Evolutionary conservation across 2,888 invertebrate genomes (phyloP), one percentile per base, ranked within the genome.

Genomic region (Polia nebulosa): DNA sequence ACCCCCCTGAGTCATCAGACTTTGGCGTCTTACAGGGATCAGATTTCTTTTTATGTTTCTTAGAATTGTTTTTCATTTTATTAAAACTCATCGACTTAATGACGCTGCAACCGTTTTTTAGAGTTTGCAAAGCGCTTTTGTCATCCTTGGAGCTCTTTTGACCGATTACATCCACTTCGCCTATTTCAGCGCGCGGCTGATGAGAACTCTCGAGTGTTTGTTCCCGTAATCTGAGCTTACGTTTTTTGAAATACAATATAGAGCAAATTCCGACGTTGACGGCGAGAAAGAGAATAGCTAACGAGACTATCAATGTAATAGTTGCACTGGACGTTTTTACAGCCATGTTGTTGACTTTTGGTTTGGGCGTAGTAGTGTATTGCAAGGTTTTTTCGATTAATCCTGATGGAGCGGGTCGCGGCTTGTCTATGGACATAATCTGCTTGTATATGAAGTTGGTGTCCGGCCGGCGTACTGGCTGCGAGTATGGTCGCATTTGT

Each of bases 181-280:
- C 94, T 78, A 93, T 91, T 81, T 96, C 95, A 59, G 96, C 96
- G 59, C 96, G 95, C 29, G 96, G 92, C 79, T 94, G 94, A 66
- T 92, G 93, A 67, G 95, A 91, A 61, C 90, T 93, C 81, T 95
- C 94, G 66, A 94, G 88, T 59, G 92, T 88, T 74, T 91, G 92
- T 79, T 96, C 96, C 64, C 96, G 92, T 71, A 94, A 91, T 83
- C 96, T 96, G 29, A 96, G 89, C 88, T 95, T 96, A 70, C 96
- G 95, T 85, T 97, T 96, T 90, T 97, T 97, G 78, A 97, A 96
- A 88, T 97, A 97, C 47, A 98, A 92, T 73, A 96, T 96, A 0
- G 96, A 94, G 84, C 97, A 97, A 39, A 97, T 96, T n/a, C 97
- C 96, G 15, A 98, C 91, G 88, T 98, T 98, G 9, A 98, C 95